These are phyloP conservation scores for Labroides dimidiatus DNA, from an alignment of 2,797 vertebrate species.

Conservation along the genomic window DNA sequence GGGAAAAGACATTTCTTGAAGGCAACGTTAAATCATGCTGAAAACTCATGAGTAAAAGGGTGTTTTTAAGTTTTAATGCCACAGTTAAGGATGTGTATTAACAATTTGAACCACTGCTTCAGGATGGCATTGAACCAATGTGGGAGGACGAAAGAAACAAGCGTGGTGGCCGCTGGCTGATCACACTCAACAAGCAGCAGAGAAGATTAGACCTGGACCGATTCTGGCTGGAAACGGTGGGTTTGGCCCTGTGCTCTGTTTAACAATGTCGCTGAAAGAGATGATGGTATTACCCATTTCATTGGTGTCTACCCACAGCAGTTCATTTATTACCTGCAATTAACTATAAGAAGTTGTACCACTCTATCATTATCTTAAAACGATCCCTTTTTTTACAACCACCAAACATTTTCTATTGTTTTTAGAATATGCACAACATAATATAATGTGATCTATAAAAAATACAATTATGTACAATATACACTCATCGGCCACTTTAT, in stretches of 20 bases:
- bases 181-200: constrained; percentile 97
- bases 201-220: constrained; percentile 96
- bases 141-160: constrained; percentile 99
- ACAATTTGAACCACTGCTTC: constrained; percentile 48
- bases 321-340: constrained; percentile 23
- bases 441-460: neutral
- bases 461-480: neutral
- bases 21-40: neutral
- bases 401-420: neutral
- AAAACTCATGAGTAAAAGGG: neutral
- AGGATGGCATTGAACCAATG: constrained; percentile 99
- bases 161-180: constrained; percentile 95
- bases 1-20: neutral
- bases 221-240: constrained; percentile 98
- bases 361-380: neutral
- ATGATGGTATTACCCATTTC: constrained; percentile 21
- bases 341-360: constrained; percentile 29
- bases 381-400: neutral
- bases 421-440: neutral
- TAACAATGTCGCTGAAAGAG: neutral
- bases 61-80: constrained; percentile 5
- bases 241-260: constrained; percentile 34
- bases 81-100: constrained; percentile 25
- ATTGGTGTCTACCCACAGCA: constrained; percentile 3
- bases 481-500: too few relatives aligned